A percentile compares a stretch with the other conserved stretches of the same genome.
phyloP scores from a whole-genome alignment of 2,888 invertebrate species.

The Pycnomerus fuliginosus region DNA sequence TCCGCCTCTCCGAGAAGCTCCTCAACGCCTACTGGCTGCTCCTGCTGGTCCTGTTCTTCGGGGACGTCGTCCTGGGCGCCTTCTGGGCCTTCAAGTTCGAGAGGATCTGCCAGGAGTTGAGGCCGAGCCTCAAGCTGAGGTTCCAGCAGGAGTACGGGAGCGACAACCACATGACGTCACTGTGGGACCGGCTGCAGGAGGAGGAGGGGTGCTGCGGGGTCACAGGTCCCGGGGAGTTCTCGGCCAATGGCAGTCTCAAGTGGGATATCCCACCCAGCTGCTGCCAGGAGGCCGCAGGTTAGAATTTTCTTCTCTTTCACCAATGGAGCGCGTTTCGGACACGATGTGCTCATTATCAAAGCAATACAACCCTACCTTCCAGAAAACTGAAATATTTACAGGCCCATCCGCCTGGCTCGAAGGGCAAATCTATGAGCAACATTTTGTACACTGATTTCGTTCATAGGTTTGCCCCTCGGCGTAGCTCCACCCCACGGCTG shows the following conservation, averaged over 20 bases:
- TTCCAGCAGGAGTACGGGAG: slow-evolving; percentile 70
- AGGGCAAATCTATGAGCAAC: too few relatives aligned
- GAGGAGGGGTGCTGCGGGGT: slow-evolving; percentile 81
- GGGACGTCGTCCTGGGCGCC: slow-evolving; percentile 80
- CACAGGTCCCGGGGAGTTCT: slow-evolving; percentile 53
- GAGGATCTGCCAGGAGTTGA: slow-evolving; percentile 67
- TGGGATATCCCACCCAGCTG: slow-evolving; percentile 47
- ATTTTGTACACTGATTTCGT: too few relatives aligned
- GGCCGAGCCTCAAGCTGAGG: slow-evolving; percentile 59
- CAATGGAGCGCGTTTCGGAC: too few relatives aligned
- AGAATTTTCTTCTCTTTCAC: too few relatives aligned
- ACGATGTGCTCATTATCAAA: too few relatives aligned
- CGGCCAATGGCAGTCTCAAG: slow-evolving; percentile 40
- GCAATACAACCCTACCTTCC: too few relatives aligned
- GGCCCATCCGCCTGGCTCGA: too few relatives aligned
- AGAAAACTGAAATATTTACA: too few relatives aligned
- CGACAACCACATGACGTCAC: slow-evolving; percentile 69
- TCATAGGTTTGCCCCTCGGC: too few relatives aligned
- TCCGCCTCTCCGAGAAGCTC: slow-evolving; percentile 76
- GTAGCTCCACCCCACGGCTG: too few relatives aligned
- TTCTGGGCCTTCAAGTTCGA: slow-evolving; percentile 72
- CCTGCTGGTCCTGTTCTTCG: slow-evolving; percentile 74
- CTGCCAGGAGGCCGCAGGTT: slow-evolving; percentile 38
- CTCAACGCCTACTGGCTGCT: slow-evolving; percentile 84
- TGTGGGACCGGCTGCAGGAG: slow-evolving; percentile 76